Conservation (phyloP, 1,140 invertebrate genomes). For the Neodiprion lecontei region DNA sequence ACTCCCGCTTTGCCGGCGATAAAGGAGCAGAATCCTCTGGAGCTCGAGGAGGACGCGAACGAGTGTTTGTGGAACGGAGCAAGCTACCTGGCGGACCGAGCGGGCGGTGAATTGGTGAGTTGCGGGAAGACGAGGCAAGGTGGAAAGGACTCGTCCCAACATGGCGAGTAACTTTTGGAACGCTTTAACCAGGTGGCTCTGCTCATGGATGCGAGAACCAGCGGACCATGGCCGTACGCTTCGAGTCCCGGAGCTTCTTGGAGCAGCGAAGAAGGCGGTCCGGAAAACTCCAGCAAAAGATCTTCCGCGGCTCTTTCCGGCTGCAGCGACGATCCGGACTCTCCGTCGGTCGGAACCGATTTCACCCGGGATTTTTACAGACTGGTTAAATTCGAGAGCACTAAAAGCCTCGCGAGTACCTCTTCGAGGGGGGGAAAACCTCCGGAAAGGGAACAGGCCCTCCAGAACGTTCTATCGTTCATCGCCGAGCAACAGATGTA, state of each 20-base stretch:
- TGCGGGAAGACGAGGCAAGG: neutral
- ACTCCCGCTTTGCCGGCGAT: constrained; percentile 73
- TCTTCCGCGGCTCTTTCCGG: constrained; percentile 74
- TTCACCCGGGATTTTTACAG: constrained; percentile 81
- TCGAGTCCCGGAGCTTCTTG: constrained; percentile 52
- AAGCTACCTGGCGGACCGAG: constrained; percentile 65
- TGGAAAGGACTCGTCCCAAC: neutral
- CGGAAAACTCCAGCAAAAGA: constrained; percentile 64
- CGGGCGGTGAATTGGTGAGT: constrained; percentile 60
- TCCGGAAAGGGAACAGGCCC: constrained; percentile 71
- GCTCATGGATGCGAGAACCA: constrained; percentile 48
- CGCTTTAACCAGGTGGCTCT: constrained; percentile 40
- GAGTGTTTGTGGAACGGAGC: constrained; percentile 77
- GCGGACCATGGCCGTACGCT: constrained; percentile 52
- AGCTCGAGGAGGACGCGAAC: constrained; percentile 75
- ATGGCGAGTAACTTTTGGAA: neutral
- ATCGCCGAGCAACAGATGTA: constrained; percentile 81
- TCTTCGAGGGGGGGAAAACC: constrained; percentile 69
- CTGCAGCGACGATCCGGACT: constrained; percentile 69
- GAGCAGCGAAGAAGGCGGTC: constrained; percentile 52
- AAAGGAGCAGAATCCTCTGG: constrained; percentile 73
- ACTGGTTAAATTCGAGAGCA: constrained; percentile 81
- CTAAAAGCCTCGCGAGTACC: constrained; percentile 78
- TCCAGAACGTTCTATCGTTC: constrained; percentile 77
- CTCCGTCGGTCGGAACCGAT: constrained; percentile 74